These are phyloP conservation scores for Theocolax elegans DNA, from an alignment of 1,140 invertebrate genomes.

Conservation along the genomic window DNA sequence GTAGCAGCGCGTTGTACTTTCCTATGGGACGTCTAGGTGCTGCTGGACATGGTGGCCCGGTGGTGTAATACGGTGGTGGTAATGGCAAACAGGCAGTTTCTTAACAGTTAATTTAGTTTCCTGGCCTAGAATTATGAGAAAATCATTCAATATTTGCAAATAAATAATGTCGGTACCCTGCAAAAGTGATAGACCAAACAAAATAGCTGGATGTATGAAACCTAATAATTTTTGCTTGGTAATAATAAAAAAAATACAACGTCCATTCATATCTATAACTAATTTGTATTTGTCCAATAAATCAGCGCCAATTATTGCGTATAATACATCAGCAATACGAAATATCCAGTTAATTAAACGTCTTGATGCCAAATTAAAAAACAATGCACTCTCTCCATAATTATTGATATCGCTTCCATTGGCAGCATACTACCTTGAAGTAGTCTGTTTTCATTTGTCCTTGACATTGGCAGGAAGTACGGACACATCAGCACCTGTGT, in stretches of 20 bases:
- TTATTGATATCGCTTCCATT: conserved; percentile 46
- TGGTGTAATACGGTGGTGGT: too few relatives aligned
- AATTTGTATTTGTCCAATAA: too few relatives aligned
- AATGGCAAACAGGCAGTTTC: too few relatives aligned
- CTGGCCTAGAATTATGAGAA: conserved; percentile 42
- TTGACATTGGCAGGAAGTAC: conserved; percentile 9
- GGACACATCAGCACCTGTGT: conserved; percentile 39
- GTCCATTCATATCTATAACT: too few relatives aligned
- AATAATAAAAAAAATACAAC: too few relatives aligned
- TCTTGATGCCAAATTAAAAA: conserved; percentile 42
- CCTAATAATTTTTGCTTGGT: conserved; percentile 49
- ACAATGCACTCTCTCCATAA: too few relatives aligned
- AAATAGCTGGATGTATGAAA: conserved; percentile 33
- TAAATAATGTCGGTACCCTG: neutral
- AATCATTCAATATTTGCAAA: neutral
- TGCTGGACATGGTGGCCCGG: too few relatives aligned
- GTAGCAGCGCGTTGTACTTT: neutral
- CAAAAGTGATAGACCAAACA: neutral
- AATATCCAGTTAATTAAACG: conserved; percentile 43
- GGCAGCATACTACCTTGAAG: conserved; percentile 39
- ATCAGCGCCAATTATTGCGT: conserved; percentile 39
- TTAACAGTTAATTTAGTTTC: too few relatives aligned
- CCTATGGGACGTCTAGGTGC: too few relatives aligned
- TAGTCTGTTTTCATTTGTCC: neutral
- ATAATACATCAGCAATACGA: conserved; percentile 32